A percentile compares a stretch with the other conserved stretches of the same genome.
Conservation (phyloP, 2,113 vertebrate genomes). For the Scomber colias region DNA sequence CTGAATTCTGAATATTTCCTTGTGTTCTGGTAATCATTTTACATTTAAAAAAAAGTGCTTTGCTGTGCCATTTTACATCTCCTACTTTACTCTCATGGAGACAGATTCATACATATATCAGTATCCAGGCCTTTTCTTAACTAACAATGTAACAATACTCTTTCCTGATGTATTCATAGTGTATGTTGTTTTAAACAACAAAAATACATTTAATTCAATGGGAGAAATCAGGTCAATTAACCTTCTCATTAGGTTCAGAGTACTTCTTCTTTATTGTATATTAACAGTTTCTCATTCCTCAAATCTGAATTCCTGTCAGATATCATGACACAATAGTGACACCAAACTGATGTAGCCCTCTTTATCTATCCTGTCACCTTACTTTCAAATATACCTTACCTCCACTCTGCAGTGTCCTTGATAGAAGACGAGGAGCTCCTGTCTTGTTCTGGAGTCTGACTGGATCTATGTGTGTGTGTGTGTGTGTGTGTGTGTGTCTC, state of each 20-base stretch:
- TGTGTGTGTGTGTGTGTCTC: not conserved
- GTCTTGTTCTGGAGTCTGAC: constrained; percentile 24
- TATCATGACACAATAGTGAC: not conserved
- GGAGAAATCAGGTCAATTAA: not conserved
- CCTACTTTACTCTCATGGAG: not conserved
- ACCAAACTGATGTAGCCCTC: not conserved
- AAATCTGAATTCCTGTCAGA: not conserved
- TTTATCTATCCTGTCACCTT: not conserved
- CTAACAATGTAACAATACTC: not conserved
- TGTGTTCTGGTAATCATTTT: not conserved
- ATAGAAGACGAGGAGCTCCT: constrained; percentile 17
- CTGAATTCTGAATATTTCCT: not conserved
- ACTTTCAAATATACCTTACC: constrained; percentile 16
- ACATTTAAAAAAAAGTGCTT: not conserved
- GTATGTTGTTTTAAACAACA: not conserved
- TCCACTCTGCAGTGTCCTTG: constrained; percentile 22
- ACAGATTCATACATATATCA: not conserved
- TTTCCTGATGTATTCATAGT: not conserved
- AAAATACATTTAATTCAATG: not conserved
- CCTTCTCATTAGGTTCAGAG: no score
- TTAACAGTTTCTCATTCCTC: not conserved
- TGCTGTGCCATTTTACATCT: not conserved
- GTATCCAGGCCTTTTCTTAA: not conserved
- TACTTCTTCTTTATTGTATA: no score
- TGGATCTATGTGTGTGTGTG: constrained; percentile 5